Evolutionary conservation across 2,888 invertebrate genomes (phyloP).

Genomic region (Hemithea aestivaria): DNA sequence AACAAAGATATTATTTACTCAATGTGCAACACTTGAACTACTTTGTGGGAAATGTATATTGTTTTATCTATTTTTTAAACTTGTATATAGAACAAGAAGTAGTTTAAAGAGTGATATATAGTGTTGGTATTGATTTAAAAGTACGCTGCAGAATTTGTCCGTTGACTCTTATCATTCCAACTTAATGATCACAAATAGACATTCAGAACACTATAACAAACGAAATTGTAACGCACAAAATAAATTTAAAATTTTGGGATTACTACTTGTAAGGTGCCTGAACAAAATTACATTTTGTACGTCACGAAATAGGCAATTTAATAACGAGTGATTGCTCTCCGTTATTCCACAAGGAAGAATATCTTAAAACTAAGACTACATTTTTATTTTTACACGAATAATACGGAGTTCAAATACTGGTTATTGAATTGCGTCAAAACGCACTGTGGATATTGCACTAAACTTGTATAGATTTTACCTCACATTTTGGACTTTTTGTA

Average conservation of each 20-base stretch:
- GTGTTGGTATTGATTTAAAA: slow-evolving; percentile 44
- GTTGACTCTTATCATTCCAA: slow-evolving; percentile 62
- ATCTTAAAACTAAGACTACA: slow-evolving; percentile 14
- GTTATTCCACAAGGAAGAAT: slow-evolving; percentile 17
- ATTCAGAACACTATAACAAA: slow-evolving; percentile 31
- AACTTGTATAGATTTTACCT: slow-evolving; percentile 34
- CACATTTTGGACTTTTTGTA: slow-evolving; percentile 30
- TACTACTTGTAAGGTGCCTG: slow-evolving; percentile 49
- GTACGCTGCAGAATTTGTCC: slow-evolving; percentile 35
- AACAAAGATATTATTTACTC: slow-evolving; percentile 17
- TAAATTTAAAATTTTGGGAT: slow-evolving; percentile 32
- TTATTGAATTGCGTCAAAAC: slow-evolving; percentile 34
- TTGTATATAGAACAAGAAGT: slow-evolving; percentile 56
- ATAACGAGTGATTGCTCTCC: slow-evolving; percentile 30
- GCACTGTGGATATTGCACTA: slow-evolving; percentile 65
- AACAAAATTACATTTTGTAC: slow-evolving; percentile 51
- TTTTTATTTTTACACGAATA: slow-evolving; percentile 17
- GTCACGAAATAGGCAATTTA: slow-evolving; percentile 55
- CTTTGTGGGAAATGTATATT: slow-evolving; percentile 41
- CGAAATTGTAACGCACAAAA: slow-evolving; percentile 57
- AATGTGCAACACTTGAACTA: slow-evolving; percentile 29
- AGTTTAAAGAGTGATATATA: slow-evolving; percentile 55
- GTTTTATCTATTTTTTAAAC: slow-evolving; percentile 40
- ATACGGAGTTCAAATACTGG: slow-evolving; percentile 27
- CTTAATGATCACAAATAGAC: slow-evolving; percentile 26